These are phyloP conservation scores for Allacma fusca DNA, from an alignment of 2,888 invertebrate species.

Conservation along the genomic window DNA sequence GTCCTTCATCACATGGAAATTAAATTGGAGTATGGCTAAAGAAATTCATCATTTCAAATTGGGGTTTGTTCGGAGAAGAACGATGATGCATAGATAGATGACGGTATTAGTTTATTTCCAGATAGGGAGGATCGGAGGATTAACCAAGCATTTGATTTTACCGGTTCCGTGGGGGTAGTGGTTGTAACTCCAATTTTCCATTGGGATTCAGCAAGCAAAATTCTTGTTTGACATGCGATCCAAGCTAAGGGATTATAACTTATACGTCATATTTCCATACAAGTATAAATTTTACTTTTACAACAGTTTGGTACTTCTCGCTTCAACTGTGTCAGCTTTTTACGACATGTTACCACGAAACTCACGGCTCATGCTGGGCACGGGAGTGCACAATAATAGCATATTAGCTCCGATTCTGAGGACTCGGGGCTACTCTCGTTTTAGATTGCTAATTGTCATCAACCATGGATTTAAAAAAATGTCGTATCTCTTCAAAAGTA, in stretches of 20 bases:
- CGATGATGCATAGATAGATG: no score
- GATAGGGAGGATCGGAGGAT: neutral
- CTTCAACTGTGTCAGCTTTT: neutral
- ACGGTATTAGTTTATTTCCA: neutral
- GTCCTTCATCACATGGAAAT: no score
- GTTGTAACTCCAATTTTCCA: neutral
- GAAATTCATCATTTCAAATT: no score
- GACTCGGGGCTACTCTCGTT: no score
- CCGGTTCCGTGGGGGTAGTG: neutral
- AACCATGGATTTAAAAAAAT: no score
- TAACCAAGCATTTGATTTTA: neutral
- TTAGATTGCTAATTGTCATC: no score
- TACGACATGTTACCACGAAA: slow-evolving; percentile 5
- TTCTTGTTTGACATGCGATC: slow-evolving; percentile 3
- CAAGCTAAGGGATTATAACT: neutral
- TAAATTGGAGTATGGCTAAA: no score
- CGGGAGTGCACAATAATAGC: neutral
- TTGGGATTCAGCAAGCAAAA: neutral
- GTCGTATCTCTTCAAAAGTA: no score
- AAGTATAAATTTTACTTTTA: neutral
- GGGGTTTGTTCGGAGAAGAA: no score
- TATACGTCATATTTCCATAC: neutral
- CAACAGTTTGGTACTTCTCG: neutral
- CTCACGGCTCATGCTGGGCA: neutral
- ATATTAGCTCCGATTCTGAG: neutral